Base-by-base conservation (phyloP, 2,797 vertebrate species). In the Gambusia yucatana region DNA sequence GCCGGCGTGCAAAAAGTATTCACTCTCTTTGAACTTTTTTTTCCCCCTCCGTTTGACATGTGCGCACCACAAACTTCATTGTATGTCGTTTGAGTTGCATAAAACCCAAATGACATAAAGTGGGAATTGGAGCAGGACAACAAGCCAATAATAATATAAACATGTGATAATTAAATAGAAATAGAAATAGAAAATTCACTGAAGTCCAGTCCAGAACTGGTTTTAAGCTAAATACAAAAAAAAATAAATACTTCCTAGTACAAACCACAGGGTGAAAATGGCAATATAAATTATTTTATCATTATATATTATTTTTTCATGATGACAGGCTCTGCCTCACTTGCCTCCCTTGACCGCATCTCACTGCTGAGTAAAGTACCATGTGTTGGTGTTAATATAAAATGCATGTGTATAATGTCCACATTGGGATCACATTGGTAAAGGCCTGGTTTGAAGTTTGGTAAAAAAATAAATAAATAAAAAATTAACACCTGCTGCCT, bases 1-100 rank as follows among this genome's bases (percentile, higher is more conserved):
- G 39, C 7, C 57, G 36, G 48, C 25, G 25, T 75, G 36, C 65
- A 50, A 25, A 69, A 69, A 43, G 65, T 69, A 69, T 69, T 69
- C 39, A 43, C 22, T 25, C 39, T 69, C 39, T 43, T 25, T 67
- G 36, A 69, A 69, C 39, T 43, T 14, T 43, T 69, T 43, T 8
- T 50, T 2, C 36, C 10, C 36, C 39, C 36, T 22, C 36, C 39
- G 41, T 22, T 41, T 69, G 36, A 43, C 5, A 69, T 69, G 22
- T 69, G 25, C 43, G 39, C 25, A n/a, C 7, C 39, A 67, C 36
- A 25, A n/a, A 25, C 10, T 11, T 69, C 4, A 43, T n/a, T 43
- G 39, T 43, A 41, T 25, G 41, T 41, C 22, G 43, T 14, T 13
- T 11, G 22, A 6, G 41, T 43, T 41, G 22, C 25, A 25, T 69